phyloP scores from a whole-genome alignment of 92 coral and sea anemone genomes.

The Parazoanthus swiftii region DNA sequence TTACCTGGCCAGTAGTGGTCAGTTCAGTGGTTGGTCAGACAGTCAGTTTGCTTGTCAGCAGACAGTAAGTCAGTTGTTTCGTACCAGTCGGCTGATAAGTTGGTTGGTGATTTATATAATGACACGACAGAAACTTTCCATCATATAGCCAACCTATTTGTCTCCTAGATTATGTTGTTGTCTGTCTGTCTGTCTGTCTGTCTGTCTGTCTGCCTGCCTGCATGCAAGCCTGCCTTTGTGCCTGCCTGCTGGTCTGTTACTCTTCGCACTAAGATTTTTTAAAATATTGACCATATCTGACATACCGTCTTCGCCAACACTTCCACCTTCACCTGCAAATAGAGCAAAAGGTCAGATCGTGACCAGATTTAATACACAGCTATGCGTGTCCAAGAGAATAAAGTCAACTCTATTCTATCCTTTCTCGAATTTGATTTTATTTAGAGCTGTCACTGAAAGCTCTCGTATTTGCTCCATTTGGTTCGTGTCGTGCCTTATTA shows the following conservation, averaged over 20 bases:
- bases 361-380: too few species aligned
- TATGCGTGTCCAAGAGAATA: too few species aligned
- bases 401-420: neutral
- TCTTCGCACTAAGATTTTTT: neutral
- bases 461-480: neutral
- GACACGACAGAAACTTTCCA: too few species aligned
- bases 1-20: neutral
- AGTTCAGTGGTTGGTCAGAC: neutral
- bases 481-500: neutral
- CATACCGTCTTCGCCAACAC: constrained; percentile 26
- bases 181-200: too few species aligned
- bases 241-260: neutral
- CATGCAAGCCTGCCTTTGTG: neutral
- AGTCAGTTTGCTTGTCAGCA: neutral
- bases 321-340: constrained; percentile 23
- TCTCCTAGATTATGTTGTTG: neutral
- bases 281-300: neutral
- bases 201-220: too few species aligned
- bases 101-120: too few species aligned
- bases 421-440: neutral
- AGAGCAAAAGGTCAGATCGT: neutral
- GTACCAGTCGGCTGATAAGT: too few species aligned
- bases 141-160: neutral
- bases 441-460: neutral
- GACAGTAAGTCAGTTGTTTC: neutral